Evolutionary conservation across 2,113 vertebrate species (phyloP).

Genomic region (Mellivora capensis): DNA sequence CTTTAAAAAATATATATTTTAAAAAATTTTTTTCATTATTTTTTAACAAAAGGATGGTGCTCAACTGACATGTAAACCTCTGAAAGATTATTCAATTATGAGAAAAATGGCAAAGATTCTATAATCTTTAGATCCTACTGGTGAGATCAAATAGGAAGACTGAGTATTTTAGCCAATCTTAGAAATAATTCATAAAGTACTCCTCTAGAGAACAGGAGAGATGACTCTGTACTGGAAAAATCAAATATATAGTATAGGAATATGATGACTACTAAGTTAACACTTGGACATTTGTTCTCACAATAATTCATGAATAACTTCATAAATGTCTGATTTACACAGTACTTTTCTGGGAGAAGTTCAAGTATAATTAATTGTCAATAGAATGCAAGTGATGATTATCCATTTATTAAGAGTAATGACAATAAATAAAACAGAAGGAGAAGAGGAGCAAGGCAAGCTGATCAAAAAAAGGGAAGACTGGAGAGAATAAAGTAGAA

Average conservation of each 20-base stretch:
- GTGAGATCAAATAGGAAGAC: not conserved
- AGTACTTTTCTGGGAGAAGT: not conserved
- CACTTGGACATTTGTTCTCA: not conserved
- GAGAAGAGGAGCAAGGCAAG: not conserved
- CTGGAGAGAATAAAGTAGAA: not conserved
- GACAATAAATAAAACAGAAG: not conserved
- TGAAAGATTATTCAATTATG: not conserved
- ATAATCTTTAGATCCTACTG: not conserved
- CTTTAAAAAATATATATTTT: too few species aligned
- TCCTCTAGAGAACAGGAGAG: not conserved
- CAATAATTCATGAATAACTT: not conserved
- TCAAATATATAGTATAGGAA: not conserved
- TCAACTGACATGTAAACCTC: not conserved
- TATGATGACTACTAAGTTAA: not conserved
- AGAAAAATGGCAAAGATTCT: not conserved
- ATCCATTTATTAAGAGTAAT: conserved; percentile 19
- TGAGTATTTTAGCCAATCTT: not conserved
- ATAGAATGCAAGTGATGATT: not conserved
- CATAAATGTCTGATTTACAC: not conserved
- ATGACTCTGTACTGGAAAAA: not conserved
- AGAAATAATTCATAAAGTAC: not conserved
- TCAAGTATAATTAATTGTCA: not conserved
- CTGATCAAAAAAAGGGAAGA: not conserved
- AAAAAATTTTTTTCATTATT: not conserved
- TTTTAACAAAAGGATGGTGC: not conserved